Evolutionary conservation across 2,888 invertebrate genomes (phyloP).

Genomic region (Pandemis heparana): DNA sequence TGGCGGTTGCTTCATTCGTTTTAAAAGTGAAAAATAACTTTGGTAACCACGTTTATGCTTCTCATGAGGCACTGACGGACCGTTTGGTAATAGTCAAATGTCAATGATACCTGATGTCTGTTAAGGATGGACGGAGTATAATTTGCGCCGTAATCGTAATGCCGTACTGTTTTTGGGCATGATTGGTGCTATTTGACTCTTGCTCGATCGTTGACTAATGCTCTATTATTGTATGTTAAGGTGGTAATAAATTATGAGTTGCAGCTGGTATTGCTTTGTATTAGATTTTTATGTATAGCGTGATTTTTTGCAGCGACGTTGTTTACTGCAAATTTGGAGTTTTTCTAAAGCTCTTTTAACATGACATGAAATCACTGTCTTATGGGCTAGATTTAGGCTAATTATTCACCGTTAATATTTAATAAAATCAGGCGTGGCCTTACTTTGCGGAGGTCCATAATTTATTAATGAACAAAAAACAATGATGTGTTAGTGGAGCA

Average conservation of each 20-base stretch:
- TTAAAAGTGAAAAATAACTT: constrained; percentile 51
- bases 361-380: too few species aligned
- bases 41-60: constrained; percentile 6
- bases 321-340: too few species aligned
- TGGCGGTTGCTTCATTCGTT: constrained; percentile 53
- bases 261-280: background rate
- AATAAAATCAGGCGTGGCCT: too few species aligned
- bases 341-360: too few species aligned
- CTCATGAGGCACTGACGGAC: constrained; percentile 31
- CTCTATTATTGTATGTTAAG: background rate
- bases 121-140: background rate
- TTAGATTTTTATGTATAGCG: background rate
- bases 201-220: background rate
- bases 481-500: too few species aligned
- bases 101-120: constrained; percentile 29
- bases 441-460: too few species aligned
- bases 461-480: too few species aligned
- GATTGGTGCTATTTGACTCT: constrained; percentile 12
- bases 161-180: constrained; percentile 15
- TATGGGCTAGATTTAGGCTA: too few species aligned
- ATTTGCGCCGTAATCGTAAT: constrained; percentile 8
- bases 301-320: background rate
- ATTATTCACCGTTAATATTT: too few species aligned
- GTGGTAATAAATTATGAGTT: background rate
- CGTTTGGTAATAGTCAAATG: constrained; percentile 37